Percentiles rank a stretch among this genome's conserved stretches.
Evolutionary conservation across 1,140 invertebrate species (phyloP).

Genomic region (Scaptomyza graminum): DNA sequence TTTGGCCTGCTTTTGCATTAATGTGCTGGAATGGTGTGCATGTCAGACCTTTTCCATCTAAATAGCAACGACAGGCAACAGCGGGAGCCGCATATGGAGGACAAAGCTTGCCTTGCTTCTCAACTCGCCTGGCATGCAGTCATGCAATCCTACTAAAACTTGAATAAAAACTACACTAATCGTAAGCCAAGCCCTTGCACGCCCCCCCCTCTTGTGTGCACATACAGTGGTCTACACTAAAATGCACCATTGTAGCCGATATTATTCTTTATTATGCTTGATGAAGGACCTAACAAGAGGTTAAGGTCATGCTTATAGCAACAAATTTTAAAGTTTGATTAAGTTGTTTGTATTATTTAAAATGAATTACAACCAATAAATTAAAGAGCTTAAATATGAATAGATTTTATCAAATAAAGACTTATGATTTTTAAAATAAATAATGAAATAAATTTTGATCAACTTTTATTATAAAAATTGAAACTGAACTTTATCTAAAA

Average conservation of each 20-base stretch:
- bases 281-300: background rate
- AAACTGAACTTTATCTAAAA: too few relatives aligned
- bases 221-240: slow-evolving; percentile 30
- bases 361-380: too few relatives aligned
- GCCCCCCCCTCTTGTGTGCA: background rate
- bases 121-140: slow-evolving; percentile 63
- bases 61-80: slow-evolving; percentile 61
- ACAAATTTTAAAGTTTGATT: slow-evolving; percentile 9
- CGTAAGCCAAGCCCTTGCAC: slow-evolving; percentile 42
- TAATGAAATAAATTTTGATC: too few relatives aligned
- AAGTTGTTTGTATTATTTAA: background rate
- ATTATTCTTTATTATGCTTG: slow-evolving; percentile 28
- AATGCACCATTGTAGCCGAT: slow-evolving; percentile 6
- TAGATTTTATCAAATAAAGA: too few relatives aligned
- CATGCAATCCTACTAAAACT: slow-evolving; percentile 67
- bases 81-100: slow-evolving; percentile 48
- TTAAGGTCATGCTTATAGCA: background rate
- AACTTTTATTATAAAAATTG: too few relatives aligned
- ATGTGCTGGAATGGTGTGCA: slow-evolving; percentile 49
- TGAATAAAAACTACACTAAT: slow-evolving; percentile 66
- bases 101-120: slow-evolving; percentile 57
- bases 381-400: too few relatives aligned
- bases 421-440: too few relatives aligned
- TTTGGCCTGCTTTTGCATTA: slow-evolving; percentile 1
- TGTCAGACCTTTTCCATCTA: slow-evolving; percentile 67